Percentiles rank a stretch among this genome's conserved stretches.
These are phyloP conservation scores for Falco cherrug DNA, from an alignment of 2,797 vertebrate species.

Conservation along the genomic window DNA sequence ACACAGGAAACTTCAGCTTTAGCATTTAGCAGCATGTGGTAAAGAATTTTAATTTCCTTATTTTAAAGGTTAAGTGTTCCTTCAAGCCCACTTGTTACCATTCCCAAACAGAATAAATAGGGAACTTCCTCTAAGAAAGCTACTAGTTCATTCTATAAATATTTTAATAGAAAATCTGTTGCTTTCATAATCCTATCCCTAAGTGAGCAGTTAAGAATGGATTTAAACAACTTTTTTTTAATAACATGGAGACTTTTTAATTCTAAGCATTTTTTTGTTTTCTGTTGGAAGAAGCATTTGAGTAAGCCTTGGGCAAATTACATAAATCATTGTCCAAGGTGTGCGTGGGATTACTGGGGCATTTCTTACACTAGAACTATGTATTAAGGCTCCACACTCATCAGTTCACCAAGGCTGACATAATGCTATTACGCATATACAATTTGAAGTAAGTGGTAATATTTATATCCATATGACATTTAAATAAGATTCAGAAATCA, in stretches of 20 bases:
- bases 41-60: slow-evolving; percentile 40
- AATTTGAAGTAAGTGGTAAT: neutral
- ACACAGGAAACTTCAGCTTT: slow-evolving; percentile 20
- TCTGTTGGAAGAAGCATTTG: neutral
- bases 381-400: neutral
- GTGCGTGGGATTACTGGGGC: neutral
- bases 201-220: neutral
- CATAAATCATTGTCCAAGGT: neutral
- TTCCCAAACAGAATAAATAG: slow-evolving; percentile 11
- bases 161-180: slow-evolving; percentile 27
- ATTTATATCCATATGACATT: neutral
- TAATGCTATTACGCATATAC: neutral
- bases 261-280: neutral
- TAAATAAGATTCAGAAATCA: neutral
- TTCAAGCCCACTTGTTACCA: slow-evolving; percentile 22
- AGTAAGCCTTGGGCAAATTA: neutral
- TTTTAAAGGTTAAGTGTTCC: slow-evolving; percentile 66
- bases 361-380: neutral
- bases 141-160: slow-evolving; percentile 40
- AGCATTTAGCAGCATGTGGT: slow-evolving; percentile 8
- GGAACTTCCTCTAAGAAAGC: slow-evolving; percentile 30
- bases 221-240: neutral
- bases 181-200: neutral
- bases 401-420: neutral
- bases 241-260: neutral